Conservation (phyloP, 64 coral and sea anemone genomes). For the Dendrophyllia cribrosa region DNA sequence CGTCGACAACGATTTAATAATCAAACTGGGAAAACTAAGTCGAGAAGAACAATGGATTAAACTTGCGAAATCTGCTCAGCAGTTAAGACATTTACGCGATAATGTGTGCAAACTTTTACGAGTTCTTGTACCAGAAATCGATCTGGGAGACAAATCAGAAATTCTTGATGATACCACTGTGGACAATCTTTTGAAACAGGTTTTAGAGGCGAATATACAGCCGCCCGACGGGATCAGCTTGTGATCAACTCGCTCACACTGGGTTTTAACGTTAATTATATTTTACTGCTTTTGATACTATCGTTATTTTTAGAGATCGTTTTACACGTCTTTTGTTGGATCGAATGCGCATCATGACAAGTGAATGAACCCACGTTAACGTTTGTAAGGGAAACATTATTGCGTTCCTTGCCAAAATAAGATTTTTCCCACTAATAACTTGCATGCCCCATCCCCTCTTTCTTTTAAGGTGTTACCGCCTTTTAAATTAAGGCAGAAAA, state of each 20-base stretch:
- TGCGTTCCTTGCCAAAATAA: too few species aligned
- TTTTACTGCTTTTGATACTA: background rate
- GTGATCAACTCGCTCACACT: background rate
- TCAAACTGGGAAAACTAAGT: constrained; percentile 56
- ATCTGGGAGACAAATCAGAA: constrained; percentile 72
- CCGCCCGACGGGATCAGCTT: background rate
- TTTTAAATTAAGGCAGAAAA: too few species aligned
- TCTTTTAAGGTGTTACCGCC: too few species aligned
- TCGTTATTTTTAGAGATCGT: too few species aligned
- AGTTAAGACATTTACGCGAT: constrained; percentile 66
- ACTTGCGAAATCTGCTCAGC: constrained; percentile 70
- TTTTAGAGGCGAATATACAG: constrained; percentile 63
- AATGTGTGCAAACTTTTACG: constrained; percentile 88
- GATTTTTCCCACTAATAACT: too few species aligned
- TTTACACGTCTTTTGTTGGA: too few species aligned
- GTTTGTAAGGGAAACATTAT: too few species aligned
- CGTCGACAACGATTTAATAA: constrained; percentile 68
- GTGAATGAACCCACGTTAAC: too few species aligned
- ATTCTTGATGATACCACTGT: constrained; percentile 79
- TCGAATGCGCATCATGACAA: too few species aligned
- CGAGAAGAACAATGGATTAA: constrained; percentile 69
- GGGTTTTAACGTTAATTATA: background rate
- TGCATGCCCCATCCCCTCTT: too few species aligned
- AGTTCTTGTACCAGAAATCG: constrained; percentile 84
- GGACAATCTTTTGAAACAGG: constrained; percentile 88